These are phyloP conservation scores for Myanophis thanlyinensis DNA, from an alignment of 2,113 vertebrate genomes.

Conservation along the genomic window DNA sequence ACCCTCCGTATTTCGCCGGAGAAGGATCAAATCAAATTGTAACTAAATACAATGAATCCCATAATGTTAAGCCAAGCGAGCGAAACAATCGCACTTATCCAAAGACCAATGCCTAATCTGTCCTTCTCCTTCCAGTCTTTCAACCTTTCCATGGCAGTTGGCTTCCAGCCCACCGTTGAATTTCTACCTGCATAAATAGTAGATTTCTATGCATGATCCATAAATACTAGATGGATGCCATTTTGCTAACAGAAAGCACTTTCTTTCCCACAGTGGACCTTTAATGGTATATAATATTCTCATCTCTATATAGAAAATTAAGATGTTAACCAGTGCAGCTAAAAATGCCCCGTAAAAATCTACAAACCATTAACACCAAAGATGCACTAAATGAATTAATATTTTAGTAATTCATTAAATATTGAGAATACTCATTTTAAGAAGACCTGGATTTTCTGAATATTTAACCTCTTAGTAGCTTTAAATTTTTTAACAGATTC, in stretches of 20 bases:
- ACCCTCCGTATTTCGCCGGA: background rate
- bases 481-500: slow-evolving; percentile 48
- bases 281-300: slow-evolving; percentile 31
- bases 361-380: slow-evolving; percentile 63
- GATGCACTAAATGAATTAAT: slow-evolving; percentile 65
- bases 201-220: slow-evolving; percentile 21
- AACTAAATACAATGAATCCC: background rate
- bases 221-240: slow-evolving; percentile 21
- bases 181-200: slow-evolving; percentile 30
- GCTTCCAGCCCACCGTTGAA: slow-evolving; percentile 30
- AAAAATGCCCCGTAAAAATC: slow-evolving; percentile 51
- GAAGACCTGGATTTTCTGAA: slow-evolving; percentile 53
- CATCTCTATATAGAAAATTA: slow-evolving; percentile 39
- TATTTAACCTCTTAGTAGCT: slow-evolving; percentile 50
- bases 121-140: slow-evolving; percentile 37
- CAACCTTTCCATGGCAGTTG: background rate
- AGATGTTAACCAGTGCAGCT: slow-evolving; percentile 45
- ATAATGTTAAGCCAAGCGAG: slow-evolving; percentile 40
- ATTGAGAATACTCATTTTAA: slow-evolving; percentile 66
- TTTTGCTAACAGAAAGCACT: slow-evolving; percentile 41
- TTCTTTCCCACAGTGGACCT: slow-evolving; percentile 34
- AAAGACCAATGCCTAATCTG: background rate
- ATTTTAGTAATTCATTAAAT: slow-evolving; percentile 70
- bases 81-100: background rate
- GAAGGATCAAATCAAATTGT: slow-evolving; percentile 12